A percentile compares a stretch with the other conserved stretches of the same genome.
Evolutionary conservation across 2,113 vertebrate genomes (phyloP).

Genomic region (Dicrurus megarhynchus): DNA sequence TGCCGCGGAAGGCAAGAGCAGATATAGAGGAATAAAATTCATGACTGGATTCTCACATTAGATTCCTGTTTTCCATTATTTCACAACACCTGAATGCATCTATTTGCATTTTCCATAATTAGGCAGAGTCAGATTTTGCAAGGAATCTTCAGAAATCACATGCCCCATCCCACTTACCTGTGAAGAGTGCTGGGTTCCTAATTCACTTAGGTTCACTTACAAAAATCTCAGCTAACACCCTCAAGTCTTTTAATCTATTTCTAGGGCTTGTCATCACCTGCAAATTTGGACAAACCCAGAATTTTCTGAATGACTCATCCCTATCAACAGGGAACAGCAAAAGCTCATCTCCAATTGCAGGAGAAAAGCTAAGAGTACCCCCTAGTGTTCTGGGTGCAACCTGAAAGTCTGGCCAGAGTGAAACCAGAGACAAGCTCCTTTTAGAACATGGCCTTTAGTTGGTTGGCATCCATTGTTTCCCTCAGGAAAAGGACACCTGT

Average conservation of each 20-base stretch:
- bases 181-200: not conserved
- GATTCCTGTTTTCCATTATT: not conserved
- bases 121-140: not conserved
- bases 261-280: conserved; percentile 17
- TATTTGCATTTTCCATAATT: not conserved
- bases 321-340: not conserved
- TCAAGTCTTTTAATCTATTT: conserved; percentile 14
- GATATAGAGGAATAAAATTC: not conserved
- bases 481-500: not conserved
- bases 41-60: not conserved
- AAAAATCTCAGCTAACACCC: not conserved
- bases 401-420: not conserved
- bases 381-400: not conserved
- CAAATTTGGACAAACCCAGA: conserved; percentile 28
- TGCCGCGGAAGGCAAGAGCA: not conserved
- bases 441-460: not conserved
- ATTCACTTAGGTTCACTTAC: not conserved
- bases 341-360: not conserved
- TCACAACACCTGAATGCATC: not conserved
- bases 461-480: not conserved
- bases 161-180: not conserved
- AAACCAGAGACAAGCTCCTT: not conserved
- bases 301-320: conserved; percentile 47
- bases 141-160: not conserved
- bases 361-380: not conserved